Evolutionary conservation across 2,888 invertebrate genomes (phyloP).

Genomic region (Argyresthia goedartella): DNA sequence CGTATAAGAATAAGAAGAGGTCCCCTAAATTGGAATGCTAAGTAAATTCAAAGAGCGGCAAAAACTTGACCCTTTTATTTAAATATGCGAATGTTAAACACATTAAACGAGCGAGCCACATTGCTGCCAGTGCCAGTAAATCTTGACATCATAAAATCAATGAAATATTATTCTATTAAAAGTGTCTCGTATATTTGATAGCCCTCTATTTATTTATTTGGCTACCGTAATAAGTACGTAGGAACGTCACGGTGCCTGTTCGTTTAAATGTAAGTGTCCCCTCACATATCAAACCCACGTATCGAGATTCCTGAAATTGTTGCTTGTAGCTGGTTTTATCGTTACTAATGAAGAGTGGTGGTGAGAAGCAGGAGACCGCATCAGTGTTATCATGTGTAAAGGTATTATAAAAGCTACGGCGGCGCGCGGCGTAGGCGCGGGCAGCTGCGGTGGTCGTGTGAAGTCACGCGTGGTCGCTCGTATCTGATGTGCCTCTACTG

Average conservation of each 20-base stretch:
- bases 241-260: conserved; percentile 12
- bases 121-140: conserved; percentile 39
- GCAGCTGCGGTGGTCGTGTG: conserved; percentile 22
- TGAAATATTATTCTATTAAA: conserved; percentile 45
- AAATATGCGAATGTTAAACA: conserved; percentile 30
- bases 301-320: conserved; percentile 15
- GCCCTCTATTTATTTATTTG: conserved; percentile 41
- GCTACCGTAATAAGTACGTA: conserved; percentile 46
- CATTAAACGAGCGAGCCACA: conserved; percentile 19
- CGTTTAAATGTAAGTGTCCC: background rate
- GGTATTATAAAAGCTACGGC: conserved; percentile 23
- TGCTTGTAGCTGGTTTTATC: background rate
- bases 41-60: background rate
- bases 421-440: conserved; percentile 7
- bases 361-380: conserved; percentile 12
- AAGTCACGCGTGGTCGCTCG: conserved; percentile 25
- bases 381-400: conserved; percentile 12
- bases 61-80: background rate
- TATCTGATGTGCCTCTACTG: conserved; percentile 33
- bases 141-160: conserved; percentile 46
- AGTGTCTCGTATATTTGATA: conserved; percentile 41
- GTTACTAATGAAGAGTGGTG: background rate
- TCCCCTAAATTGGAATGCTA: too few relatives aligned
- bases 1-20: too few relatives aligned
- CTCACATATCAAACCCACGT: conserved; percentile 12